Conservation (phyloP, 2,888 invertebrate species). For the Pristionchus mayeri region DNA sequence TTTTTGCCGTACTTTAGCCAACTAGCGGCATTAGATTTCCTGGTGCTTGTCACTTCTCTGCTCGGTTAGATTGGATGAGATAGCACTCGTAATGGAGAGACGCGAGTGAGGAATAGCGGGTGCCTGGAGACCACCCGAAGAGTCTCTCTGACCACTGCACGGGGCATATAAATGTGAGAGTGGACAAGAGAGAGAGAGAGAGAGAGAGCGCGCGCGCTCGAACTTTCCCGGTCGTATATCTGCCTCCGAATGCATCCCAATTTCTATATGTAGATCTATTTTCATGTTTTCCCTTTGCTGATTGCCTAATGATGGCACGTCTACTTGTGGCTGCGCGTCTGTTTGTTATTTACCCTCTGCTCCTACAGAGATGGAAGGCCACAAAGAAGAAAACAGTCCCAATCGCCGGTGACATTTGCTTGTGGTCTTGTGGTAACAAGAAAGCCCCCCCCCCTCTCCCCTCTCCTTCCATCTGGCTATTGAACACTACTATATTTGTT, state of each 20-base stretch:
- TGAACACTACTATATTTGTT: neutral
- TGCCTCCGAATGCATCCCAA: too few species aligned
- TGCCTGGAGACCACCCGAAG: constrained; percentile 2
- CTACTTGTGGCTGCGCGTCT: neutral
- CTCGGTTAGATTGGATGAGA: neutral
- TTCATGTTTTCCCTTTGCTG: neutral
- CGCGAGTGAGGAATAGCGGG: neutral
- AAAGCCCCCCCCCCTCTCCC: neutral
- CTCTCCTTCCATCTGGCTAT: neutral
- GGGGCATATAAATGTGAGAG: constrained; percentile 2
- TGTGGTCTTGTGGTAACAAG: neutral
- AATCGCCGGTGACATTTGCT: neutral
- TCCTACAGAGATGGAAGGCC: neutral
- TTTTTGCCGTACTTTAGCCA: neutral
- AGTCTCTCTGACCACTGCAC: neutral
- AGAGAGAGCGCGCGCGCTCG: neutral
- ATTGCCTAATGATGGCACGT: neutral
- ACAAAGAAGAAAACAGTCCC: neutral
- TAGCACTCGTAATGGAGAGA: neutral
- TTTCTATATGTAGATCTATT: too few species aligned
- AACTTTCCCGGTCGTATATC: too few species aligned
- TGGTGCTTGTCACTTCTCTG: too few species aligned
- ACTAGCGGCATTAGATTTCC: too few species aligned
- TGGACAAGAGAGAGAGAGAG: neutral
- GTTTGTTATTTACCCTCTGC: too few species aligned